phyloP scores from a whole-genome alignment of 2,888 invertebrate genomes.

The Acleris emargana region DNA sequence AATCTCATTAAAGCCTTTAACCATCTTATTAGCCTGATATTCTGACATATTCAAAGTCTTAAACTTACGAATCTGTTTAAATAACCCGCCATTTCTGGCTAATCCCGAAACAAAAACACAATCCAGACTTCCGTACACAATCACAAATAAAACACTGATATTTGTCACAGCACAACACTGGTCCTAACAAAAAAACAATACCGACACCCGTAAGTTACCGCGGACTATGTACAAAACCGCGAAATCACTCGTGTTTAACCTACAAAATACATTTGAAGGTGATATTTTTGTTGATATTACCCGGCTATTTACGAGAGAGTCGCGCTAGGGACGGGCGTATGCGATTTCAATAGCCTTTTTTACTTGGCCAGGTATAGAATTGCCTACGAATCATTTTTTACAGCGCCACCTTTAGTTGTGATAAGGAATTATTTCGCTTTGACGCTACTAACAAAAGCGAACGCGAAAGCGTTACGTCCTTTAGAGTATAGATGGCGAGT shows the following conservation, averaged over 20 bases:
- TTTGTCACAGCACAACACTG: constrained; percentile 53
- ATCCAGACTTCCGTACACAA: constrained; percentile 45
- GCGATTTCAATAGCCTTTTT: constrained; percentile 40
- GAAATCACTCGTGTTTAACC: constrained; percentile 80
- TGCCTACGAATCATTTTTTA: constrained; percentile 42
- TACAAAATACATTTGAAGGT: constrained; percentile 83
- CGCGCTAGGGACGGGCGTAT: constrained; percentile 45
- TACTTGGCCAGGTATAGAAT: constrained; percentile 65
- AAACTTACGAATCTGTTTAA: constrained; percentile 50
- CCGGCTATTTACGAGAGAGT: constrained; percentile 50
- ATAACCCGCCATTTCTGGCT: constrained; percentile 61
- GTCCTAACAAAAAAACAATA: constrained; percentile 48
- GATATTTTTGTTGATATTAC: constrained; percentile 83
- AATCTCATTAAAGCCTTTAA: not conserved
- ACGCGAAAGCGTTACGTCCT: constrained; percentile 1
- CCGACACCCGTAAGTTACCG: constrained; percentile 54
- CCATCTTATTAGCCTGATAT: not conserved
- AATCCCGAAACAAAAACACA: constrained; percentile 42
- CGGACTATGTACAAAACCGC: constrained; percentile 73
- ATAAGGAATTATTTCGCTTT: constrained; percentile 26
- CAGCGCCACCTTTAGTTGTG: constrained; percentile 68
- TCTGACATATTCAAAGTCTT: not conserved
- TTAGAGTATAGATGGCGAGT: constrained; percentile 13
- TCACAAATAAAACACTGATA: constrained; percentile 42
- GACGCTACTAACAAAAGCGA: not conserved